Base-by-base conservation (phyloP, 2,113 vertebrate genomes). In the Coptodon bakossiorum region DNA sequence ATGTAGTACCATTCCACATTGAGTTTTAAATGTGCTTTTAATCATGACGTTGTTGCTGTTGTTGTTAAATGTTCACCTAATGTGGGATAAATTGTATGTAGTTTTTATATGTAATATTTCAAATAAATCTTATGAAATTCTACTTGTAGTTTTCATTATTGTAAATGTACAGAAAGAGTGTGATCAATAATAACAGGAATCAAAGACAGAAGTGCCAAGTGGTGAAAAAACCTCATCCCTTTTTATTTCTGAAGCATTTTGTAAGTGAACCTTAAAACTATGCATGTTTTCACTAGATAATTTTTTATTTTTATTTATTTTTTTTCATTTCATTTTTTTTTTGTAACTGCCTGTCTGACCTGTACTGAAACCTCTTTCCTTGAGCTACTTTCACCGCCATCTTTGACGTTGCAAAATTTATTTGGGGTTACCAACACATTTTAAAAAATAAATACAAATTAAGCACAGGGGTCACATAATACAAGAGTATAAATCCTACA, bases 51-150 rank as follows among this genome's bases (percentile, higher is more conserved):
- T 29, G 24, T 29, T 92, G 93, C 95, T 66, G 61, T 66, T 76
- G 71, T 76, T 48, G 24, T 48, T 92, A 94, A 95, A 95, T 95
- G 95, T 93, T 96, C 95, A 96, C 96, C 95, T 94, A 95, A 86
- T 92, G 97, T 97, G 96, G 96, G 89, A 95, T 94, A 95, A 96
- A 96, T 97, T 98, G 97, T 98, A 97, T 97, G 98, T 99, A 98
- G 98, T 96, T 98, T 99, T 98, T 99, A 97, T 98, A 99, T 99
- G 97, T 98, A 98, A 98, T 97, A 98, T 98, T 99, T 98, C 97
- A 97, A 99, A 98, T 99, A 99, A 99, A 99, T 96, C 96, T 96
- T 96, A 96, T 94, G 79, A 94, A 96, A 96, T 95, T 83, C 50
- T 79, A 80, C 52, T 40, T 61, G 22, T 34, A 14, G n/a, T 45